Percentiles rank a stretch among this genome's conserved stretches.
Conservation (phyloP, 1,140 invertebrate genomes). For the Dendrolimus punctatus region DNA sequence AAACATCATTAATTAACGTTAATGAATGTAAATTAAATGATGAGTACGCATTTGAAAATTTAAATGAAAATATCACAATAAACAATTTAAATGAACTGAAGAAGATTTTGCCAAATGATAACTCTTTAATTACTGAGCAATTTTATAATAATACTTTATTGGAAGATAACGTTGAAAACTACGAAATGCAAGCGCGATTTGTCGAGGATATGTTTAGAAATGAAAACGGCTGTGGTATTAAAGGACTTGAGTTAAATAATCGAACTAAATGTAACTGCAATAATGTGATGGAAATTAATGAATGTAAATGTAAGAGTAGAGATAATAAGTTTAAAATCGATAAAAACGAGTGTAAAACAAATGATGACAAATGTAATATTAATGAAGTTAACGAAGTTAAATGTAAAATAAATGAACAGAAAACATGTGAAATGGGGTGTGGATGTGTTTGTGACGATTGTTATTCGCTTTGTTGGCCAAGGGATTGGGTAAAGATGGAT, state of each 20-base stretch:
- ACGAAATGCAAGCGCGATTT: conserved; percentile 52
- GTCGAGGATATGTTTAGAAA: conserved; percentile 47
- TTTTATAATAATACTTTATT: conserved; percentile 47
- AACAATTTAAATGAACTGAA: conserved; percentile 21
- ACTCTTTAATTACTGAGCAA: conserved; percentile 48
- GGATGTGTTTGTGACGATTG: conserved; percentile 55
- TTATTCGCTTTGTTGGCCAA: conserved; percentile 78
- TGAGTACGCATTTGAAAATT: conserved; percentile 9
- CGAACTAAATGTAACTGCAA: conserved; percentile 7
- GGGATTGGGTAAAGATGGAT: conserved; percentile 79
- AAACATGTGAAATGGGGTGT: conserved; percentile 38
- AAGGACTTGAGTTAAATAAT: background rate
- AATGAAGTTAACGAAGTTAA: conserved; percentile 14
- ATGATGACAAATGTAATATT: conserved; percentile 4
- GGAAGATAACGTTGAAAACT: conserved; percentile 37
- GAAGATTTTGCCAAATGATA: conserved; percentile 38
- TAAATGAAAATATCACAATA: conserved; percentile 13
- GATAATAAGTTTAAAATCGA: background rate
- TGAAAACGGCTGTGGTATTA: conserved; percentile 11
- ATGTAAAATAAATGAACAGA: conserved; percentile 16
- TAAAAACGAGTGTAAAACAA: conserved; percentile 23
- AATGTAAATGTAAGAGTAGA: conserved; percentile 6
- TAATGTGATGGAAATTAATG: background rate
- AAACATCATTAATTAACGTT: conserved; percentile 3
- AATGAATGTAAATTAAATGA: conserved; percentile 7